Evolutionary conservation across 1,140 invertebrate genomes (phyloP).

Genomic region (Patella vulgata): DNA sequence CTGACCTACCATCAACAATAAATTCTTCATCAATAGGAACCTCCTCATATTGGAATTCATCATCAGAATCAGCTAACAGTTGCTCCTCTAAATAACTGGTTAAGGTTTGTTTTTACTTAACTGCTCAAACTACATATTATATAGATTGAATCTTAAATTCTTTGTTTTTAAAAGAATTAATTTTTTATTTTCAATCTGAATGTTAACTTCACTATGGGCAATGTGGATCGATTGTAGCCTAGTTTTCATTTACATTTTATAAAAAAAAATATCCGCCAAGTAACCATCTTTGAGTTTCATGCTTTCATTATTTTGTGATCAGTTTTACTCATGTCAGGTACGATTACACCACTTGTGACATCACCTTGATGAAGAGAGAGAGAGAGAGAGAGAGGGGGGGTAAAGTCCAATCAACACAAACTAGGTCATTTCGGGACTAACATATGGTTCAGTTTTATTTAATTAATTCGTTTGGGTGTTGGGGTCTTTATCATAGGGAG

Average conservation of each 20-base stretch:
- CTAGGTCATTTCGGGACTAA: no score
- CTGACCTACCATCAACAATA: conserved; percentile 49
- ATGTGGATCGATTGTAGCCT: no score
- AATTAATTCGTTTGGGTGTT: no score
- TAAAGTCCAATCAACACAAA: no score
- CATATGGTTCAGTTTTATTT: no score
- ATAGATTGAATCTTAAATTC: neutral
- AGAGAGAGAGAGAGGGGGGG: no score
- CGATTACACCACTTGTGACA: neutral
- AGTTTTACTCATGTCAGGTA: neutral
- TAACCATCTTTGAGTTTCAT: no score
- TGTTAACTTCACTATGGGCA: neutral
- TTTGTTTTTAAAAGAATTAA: neutral
- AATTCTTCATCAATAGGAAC: conserved; percentile 60
- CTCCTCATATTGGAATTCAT: conserved; percentile 59
- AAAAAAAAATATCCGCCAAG: no score
- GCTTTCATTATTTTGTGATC: neutral
- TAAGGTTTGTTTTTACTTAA: conserved; percentile 6
- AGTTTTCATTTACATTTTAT: no score
- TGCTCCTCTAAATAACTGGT: conserved; percentile 35
- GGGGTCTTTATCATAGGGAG: no score
- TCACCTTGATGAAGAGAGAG: neutral
- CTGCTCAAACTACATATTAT: neutral
- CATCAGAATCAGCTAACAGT: conserved; percentile 47
- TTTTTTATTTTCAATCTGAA: neutral